A percentile compares a stretch with the other conserved stretches of the same genome.
phyloP scores from a whole-genome alignment of 2,797 vertebrate species.

The Sternotherus odoratus region DNA sequence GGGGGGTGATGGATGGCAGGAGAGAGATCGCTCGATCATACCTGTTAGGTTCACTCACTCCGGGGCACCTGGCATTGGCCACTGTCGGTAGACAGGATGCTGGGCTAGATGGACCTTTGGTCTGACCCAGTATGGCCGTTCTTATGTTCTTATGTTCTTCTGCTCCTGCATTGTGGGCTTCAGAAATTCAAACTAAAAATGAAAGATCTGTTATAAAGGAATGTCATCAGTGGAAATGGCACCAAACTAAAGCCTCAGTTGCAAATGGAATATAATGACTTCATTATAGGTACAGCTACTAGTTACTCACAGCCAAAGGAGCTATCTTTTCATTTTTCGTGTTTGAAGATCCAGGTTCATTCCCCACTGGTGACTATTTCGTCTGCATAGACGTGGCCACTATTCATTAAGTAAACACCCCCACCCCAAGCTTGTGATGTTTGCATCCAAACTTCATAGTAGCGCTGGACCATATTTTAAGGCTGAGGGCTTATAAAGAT shows the following conservation, averaged over 20 bases:
- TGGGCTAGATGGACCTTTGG: too few species aligned
- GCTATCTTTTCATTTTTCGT: background rate
- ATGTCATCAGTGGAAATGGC: background rate
- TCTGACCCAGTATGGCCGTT: too few species aligned
- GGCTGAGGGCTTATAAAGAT: background rate
- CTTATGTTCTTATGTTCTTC: too few species aligned
- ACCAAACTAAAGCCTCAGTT: background rate
- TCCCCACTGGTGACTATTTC: background rate
- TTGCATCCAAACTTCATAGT: background rate
- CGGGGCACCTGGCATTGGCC: too few species aligned
- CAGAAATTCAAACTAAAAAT: conserved; percentile 22
- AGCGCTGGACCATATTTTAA: background rate
- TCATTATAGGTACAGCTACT: background rate
- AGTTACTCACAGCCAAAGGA: background rate
- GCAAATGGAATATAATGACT: background rate
- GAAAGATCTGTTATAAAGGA: background rate
- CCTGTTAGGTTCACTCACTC: too few species aligned
- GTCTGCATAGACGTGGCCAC: background rate
- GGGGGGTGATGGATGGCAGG: too few species aligned
- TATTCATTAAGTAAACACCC: background rate
- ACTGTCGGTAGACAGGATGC: too few species aligned
- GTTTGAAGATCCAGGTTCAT: background rate
- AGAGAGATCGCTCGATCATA: too few species aligned
- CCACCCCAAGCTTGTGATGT: background rate
- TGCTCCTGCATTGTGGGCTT: background rate